Evolutionary conservation across 2,888 invertebrate species (phyloP), one percentile per base, ranked within the genome.

Genomic region (Mesorhabditis spiculigera): DNA sequence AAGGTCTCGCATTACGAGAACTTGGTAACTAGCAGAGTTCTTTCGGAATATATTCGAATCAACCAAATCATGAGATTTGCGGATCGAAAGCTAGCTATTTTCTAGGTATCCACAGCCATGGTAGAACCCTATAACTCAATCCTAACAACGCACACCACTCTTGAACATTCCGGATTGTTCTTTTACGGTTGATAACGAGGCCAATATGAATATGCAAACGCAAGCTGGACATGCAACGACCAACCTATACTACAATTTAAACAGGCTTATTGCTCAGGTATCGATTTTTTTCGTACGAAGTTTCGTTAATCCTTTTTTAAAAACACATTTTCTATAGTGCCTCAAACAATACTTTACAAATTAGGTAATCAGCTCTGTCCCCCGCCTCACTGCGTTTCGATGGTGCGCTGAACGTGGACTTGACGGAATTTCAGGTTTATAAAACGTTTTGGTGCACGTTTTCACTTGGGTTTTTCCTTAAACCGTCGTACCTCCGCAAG

Each of bases 101-200:
- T 62, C 5, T n/a, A 71, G 67, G 75, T 77, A 4, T 78, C 77
- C 50, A 93, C 94, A 2, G 93, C 94, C 0, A 93, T 94, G 43
- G 94, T 94, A 62, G 94, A 94, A 86, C 94, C 94, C 0, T 95
- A 95, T 91, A 95, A 95, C 89, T 94, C 94, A 0, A 94, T 95
- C 69, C 80, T 95, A 85, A 94, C 94, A 86, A 95, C 95, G 75
- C 95, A 95, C 89, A 95, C 95, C 68, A 95, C 95, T 72, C 78
- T 89, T 73, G 94, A 94, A 87, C 94, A 94, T 88, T 93, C 93
- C 0, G 94, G n/a, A 94, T 89, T 95, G 94, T 88, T 94, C 94
- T 67, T 95, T 95, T 89, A 94, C 95, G 88, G 88, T 88, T n/a
- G 81, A 81, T 68, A 81, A 81, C 73, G 81, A 81, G 86, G 94